Conservation (phyloP, 2,113 vertebrate species). For the Corythoichthys intestinalis region DNA sequence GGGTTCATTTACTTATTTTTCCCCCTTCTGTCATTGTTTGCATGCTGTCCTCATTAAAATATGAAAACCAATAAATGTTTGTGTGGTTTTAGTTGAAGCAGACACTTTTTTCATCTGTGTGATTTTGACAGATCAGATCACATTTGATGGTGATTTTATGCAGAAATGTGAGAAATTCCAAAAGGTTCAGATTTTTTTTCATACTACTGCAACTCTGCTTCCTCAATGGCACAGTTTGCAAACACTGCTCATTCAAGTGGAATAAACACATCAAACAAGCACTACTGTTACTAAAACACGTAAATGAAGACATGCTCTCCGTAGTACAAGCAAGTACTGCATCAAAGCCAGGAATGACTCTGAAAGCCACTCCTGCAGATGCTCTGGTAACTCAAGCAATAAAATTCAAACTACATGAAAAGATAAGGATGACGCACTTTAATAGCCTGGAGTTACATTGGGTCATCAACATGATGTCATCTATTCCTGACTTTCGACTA, state of each 20-base stretch:
- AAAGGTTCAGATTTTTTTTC: too few species aligned
- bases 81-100: too few species aligned
- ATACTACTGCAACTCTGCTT: background rate
- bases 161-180: too few species aligned
- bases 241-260: background rate
- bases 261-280: constrained; percentile 1
- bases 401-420: background rate
- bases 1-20: too few species aligned
- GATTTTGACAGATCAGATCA: too few species aligned
- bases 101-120: too few species aligned
- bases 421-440: background rate
- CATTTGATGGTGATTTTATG: too few species aligned
- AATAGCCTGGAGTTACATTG: background rate
- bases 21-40: too few species aligned
- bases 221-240: background rate
- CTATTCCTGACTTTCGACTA: background rate
- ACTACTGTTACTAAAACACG: constrained; percentile 28
- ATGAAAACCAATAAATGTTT: too few species aligned
- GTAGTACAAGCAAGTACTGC: constrained; percentile 2
- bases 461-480: background rate
- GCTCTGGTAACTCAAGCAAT: background rate
- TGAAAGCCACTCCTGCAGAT: constrained; percentile 12
- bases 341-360: background rate
- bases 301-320: constrained; percentile 11
- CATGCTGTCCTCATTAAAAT: too few species aligned